Conservation (phyloP, 2,113 vertebrate species). For the Nansenia antarctica region DNA sequence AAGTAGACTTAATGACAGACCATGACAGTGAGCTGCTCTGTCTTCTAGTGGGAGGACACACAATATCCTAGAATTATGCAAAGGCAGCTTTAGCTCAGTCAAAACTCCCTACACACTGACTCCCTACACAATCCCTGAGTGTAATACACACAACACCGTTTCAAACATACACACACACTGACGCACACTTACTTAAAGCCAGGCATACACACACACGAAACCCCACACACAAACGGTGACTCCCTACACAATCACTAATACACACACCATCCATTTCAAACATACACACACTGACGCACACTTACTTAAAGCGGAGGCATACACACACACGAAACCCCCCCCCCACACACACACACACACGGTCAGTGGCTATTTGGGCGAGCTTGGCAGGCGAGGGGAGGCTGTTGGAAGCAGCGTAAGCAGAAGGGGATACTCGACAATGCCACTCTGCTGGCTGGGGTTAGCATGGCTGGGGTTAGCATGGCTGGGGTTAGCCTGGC, state of each 20-base stretch:
- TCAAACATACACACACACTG: background rate
- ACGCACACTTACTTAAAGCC: background rate
- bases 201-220: background rate
- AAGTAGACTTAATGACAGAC: background rate
- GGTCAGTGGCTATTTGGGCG: slow-evolving; percentile 64
- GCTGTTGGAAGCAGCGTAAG: slow-evolving; percentile 68
- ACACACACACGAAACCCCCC: slow-evolving; percentile 35
- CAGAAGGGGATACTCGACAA: slow-evolving; percentile 73
- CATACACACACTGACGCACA: slow-evolving; percentile 17
- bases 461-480: background rate
- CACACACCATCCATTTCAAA: slow-evolving; percentile 9
- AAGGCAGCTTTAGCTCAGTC: background rate
- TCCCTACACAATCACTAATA: background rate
- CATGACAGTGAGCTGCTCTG: background rate
- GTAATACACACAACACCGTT: background rate
- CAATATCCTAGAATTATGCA: background rate
- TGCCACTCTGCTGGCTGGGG: slow-evolving; percentile 75
- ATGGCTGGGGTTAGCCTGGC: too few species aligned
- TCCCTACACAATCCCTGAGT: background rate
- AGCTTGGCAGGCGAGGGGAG: slow-evolving; percentile 60
- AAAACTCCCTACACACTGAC: background rate
- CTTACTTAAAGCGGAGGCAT: too few species aligned
- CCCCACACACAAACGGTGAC: background rate
- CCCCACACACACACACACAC: slow-evolving; percentile 36
- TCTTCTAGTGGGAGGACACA: background rate